Evolutionary conservation across 2,888 invertebrate species (phyloP).

Genomic region (Cybosia mesomella): DNA sequence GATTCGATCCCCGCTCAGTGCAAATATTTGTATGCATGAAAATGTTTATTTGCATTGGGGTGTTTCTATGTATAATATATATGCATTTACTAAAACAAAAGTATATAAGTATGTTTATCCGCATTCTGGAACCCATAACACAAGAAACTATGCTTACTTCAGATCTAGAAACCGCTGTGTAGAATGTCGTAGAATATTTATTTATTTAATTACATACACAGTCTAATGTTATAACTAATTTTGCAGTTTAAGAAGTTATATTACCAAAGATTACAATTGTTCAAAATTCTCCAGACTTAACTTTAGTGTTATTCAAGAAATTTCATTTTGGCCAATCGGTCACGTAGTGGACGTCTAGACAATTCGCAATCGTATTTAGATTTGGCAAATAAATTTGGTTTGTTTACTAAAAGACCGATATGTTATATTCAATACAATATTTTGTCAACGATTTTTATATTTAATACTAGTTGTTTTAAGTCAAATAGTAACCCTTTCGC

Average conservation of each 20-base stretch:
- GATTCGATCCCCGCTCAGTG: no score
- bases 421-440: not conserved
- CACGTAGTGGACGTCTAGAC: constrained; percentile 14
- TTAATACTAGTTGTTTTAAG: not conserved
- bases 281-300: not conserved
- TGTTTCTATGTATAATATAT: no score
- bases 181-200: no score
- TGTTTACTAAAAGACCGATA: not conserved
- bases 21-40: no score
- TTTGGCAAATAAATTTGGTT: not conserved
- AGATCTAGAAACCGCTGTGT: no score
- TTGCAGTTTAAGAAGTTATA: not conserved
- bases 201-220: no score
- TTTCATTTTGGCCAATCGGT: not conserved
- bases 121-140: no score
- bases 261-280: not conserved
- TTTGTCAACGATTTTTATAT: not conserved
- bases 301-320: not conserved
- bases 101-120: no score
- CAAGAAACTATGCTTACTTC: no score
- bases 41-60: no score
- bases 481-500: no score
- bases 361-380: constrained; percentile 8
- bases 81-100: no score
- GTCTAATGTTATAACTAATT: not conserved